These are phyloP conservation scores for Ommatoiulus sabulosus DNA, from an alignment of 2,888 invertebrate genomes.

Conservation along the genomic window DNA sequence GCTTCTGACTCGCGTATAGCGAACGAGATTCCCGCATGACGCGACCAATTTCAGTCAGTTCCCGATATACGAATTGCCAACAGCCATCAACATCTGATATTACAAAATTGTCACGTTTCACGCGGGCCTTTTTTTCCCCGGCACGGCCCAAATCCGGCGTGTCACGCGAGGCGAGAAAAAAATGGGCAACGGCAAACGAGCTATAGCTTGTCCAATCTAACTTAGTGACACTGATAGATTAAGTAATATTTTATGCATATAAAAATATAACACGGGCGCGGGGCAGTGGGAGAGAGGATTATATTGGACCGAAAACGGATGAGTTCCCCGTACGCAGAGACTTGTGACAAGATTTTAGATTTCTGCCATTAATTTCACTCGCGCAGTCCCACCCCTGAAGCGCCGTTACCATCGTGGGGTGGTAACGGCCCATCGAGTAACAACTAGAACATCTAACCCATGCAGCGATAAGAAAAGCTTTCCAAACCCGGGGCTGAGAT, in stretches of 20 bases:
- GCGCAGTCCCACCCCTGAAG: constrained; percentile 5
- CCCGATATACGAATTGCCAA: background rate
- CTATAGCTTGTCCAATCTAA: background rate
- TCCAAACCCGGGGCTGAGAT: background rate
- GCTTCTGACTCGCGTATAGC: background rate
- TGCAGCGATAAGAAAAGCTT: background rate
- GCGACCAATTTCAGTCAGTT: background rate
- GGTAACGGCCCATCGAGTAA: background rate
- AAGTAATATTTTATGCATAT: constrained; percentile 41
- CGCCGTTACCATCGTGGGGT: background rate
- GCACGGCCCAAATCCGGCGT: background rate
- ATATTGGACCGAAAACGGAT: constrained; percentile 24
- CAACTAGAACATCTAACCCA: background rate
- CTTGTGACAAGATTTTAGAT: constrained; percentile 45
- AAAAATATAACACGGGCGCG: background rate
- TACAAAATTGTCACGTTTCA: constrained; percentile 42
- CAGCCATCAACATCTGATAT: constrained; percentile 47
- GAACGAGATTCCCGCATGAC: background rate
- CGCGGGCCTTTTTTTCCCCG: background rate
- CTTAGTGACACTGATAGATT: constrained; percentile 47
- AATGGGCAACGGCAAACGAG: background rate
- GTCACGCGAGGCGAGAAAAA: background rate
- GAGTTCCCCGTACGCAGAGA: background rate
- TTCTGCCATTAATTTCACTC: constrained; percentile 25
- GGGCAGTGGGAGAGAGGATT: background rate